Percentiles rank a stretch among this genome's conserved stretches.
phyloP scores from a whole-genome alignment of 2,888 invertebrate genomes.

The Resseliella maxima region DNA sequence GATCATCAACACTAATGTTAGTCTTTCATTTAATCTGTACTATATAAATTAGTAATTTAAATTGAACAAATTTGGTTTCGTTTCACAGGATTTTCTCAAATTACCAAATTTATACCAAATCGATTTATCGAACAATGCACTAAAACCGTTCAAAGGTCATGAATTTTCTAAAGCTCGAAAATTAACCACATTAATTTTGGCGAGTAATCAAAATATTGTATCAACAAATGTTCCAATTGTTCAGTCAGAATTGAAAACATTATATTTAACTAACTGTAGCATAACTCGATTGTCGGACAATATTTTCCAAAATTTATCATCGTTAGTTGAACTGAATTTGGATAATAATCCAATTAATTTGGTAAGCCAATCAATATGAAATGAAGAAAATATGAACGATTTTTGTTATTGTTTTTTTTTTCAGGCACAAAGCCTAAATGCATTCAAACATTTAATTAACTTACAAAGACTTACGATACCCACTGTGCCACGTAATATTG shows the following conservation, averaged over 20 bases:
- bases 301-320: conserved; percentile 17
- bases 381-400: not conserved
- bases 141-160: not conserved
- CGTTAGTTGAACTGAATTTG: not conserved
- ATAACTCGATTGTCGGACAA: conserved; percentile 6
- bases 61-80: not conserved
- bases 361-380: too few relatives aligned
- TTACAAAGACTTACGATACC: conserved; percentile 66
- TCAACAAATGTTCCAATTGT: not conserved
- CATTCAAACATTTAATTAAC: conserved; percentile 65
- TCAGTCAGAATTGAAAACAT: not conserved
- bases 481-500: conserved; percentile 63
- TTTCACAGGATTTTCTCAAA: not conserved
- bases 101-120: not conserved
- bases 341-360: not conserved
- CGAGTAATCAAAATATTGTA: not conserved
- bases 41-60: too few relatives aligned
- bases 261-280: not conserved
- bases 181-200: not conserved
- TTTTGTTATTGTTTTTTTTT: not conserved
- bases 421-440: conserved; percentile 67
- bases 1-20: not conserved
- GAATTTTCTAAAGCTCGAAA: not conserved
- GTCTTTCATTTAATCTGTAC: not conserved
- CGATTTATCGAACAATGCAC: not conserved